A percentile compares a stretch with the other conserved stretches of the same genome.
Conservation (phyloP, 2,113 vertebrate genomes). For the Actenoides lindsayi region DNA sequence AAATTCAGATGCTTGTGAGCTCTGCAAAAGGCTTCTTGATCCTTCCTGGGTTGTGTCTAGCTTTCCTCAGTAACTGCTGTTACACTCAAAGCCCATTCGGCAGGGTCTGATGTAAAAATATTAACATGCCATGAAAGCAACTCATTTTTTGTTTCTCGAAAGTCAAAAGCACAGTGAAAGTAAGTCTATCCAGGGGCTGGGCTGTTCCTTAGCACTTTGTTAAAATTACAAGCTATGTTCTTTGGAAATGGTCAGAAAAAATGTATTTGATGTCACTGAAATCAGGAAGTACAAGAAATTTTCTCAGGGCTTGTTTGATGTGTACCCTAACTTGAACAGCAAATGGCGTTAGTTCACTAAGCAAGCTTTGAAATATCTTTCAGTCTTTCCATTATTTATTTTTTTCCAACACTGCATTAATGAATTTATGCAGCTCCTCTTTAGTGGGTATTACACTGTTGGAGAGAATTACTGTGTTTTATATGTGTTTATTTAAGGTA, state of each 20-base stretch:
- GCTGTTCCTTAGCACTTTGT: not conserved
- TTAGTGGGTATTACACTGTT: constrained; percentile 1
- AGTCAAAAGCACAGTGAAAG: not conserved
- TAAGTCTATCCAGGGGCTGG: not conserved
- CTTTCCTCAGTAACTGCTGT: not conserved
- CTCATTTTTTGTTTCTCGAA: not conserved
- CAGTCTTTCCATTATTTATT: not conserved
- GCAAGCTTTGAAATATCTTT: not conserved
- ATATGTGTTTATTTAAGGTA: not conserved
- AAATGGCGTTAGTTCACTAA: not conserved
- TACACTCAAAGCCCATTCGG: not conserved
- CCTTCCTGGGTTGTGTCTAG: not conserved
- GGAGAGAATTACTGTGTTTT: not conserved
- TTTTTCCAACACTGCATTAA: not conserved
- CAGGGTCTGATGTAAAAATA: not conserved
- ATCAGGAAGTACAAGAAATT: not conserved
- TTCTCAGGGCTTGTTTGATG: constrained; percentile 33
- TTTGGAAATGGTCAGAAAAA: not conserved
- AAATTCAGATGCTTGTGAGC: not conserved
- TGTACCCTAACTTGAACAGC: not conserved
- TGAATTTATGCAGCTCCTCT: constrained; percentile 31
- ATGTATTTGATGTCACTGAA: not conserved
- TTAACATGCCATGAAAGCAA: not conserved
- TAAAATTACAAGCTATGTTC: not conserved
- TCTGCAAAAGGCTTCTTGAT: not conserved